Base-by-base conservation (phyloP, 1,140 invertebrate genomes). In the Drosophila carrolli region DNA sequence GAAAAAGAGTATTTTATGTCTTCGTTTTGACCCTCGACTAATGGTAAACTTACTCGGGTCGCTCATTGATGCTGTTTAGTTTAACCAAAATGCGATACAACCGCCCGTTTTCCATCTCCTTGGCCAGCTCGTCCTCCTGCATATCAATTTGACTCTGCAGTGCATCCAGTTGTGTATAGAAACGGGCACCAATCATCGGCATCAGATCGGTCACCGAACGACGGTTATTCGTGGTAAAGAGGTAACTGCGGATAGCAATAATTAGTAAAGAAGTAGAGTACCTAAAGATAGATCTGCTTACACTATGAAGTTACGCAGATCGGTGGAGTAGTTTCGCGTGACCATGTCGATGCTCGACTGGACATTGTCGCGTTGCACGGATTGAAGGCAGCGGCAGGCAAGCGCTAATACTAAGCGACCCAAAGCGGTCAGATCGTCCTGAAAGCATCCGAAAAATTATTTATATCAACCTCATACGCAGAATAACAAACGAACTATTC, bases 121-220 rank as follows among this genome's bases (percentile, higher is more conserved):
- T 97, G 1, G 96, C 94, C 35, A 99, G 92, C 91, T 99, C 98
- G 68, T 97, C 96, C 81, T 99, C 98, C 47, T 99, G 93, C 14
- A 96, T 95, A 92, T 99, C 98, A 27, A 96, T 95, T 55, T 97
- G 95, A 43, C 96, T 93, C 85, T 98, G 97, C 7, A 97, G 94
- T 4, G 97, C 95, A 93, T 99, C 98, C 76, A 99, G 93, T 93
- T 99, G 98, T 4, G 96, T 97, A 92, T 99, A 99, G 93, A 99
- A 99, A 68, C 98, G 94, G 8, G 98, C 98, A 40, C 98, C 98
- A 86, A 99, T 99, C 97, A 99, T 99, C 9, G 98, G 98, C 98
- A 99, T 99, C 67, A 99, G 94, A 93, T 99, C 98, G 77, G 98
- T 98, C 14, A 99, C 96, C 75, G 95, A 97, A 82, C 97, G 95